Conservation (phyloP, 2,113 vertebrate species). For the Prunella fulvescens region DNA sequence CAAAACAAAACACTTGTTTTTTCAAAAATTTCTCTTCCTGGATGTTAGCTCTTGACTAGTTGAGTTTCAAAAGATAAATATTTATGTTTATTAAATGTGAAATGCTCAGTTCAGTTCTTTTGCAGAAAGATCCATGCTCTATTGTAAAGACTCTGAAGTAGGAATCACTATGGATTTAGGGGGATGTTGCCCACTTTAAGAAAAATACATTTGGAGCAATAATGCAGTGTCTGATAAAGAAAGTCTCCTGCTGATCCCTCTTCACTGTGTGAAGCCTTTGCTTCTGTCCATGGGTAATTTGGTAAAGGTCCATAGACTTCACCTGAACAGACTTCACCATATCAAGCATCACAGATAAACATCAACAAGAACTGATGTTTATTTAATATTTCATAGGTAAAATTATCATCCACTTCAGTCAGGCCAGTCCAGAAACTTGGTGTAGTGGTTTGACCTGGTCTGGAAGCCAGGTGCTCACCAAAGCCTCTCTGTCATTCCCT, state of each 20-base stretch:
- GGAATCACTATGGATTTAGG: background rate
- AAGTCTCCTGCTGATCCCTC: background rate
- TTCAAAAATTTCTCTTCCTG: background rate
- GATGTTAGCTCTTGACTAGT: background rate
- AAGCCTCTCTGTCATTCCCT: background rate
- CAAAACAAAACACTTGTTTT: background rate
- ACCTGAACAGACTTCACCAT: background rate
- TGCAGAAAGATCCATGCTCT: background rate
- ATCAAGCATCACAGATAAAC: background rate
- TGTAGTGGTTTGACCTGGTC: background rate
- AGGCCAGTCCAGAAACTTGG: background rate
- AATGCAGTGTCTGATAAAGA: background rate
- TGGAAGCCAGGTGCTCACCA: background rate
- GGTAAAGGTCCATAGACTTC: background rate
- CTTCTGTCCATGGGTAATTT: background rate
- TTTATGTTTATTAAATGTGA: background rate
- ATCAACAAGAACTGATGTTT: background rate
- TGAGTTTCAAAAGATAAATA: background rate
- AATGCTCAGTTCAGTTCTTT: background rate
- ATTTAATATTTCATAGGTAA: background rate
- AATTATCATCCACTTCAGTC: background rate
- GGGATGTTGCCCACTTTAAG: accelerated
- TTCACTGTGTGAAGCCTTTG: background rate
- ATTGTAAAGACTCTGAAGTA: background rate
- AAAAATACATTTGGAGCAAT: background rate